These are phyloP conservation scores for Lethrus apterus DNA, from an alignment of 1,140 invertebrate genomes.

Conservation along the genomic window DNA sequence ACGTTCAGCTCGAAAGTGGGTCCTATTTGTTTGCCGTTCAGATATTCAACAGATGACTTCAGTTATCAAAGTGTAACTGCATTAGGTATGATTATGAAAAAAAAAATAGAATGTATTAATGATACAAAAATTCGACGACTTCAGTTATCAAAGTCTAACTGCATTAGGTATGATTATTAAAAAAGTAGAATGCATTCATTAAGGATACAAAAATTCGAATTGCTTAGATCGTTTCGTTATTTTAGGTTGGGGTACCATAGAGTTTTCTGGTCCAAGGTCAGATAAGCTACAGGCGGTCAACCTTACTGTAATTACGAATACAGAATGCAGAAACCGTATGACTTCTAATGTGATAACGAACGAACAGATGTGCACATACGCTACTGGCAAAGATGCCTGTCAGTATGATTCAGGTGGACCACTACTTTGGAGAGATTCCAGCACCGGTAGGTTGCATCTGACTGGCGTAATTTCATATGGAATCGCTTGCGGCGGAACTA, in stretches of 20 bases:
- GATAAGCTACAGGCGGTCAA: constrained; percentile 50
- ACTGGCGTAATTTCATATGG: constrained; percentile 53
- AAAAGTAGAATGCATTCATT: background rate
- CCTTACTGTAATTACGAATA: constrained; percentile 50
- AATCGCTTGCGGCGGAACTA: constrained; percentile 41
- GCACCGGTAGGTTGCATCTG: constrained; percentile 39
- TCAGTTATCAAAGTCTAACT: constrained; percentile 44
- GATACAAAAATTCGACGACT: constrained; percentile 31
- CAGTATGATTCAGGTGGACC: constrained; percentile 66
- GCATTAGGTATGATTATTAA: constrained; percentile 44
- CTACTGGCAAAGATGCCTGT: constrained; percentile 55
- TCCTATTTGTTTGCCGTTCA: constrained; percentile 60
- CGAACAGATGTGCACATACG: constrained; percentile 61
- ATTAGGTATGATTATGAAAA: constrained; percentile 42
- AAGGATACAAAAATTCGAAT: constrained; percentile 7
- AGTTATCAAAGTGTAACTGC: constrained; percentile 43
- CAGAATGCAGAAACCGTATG: constrained; percentile 40
- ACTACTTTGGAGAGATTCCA: constrained; percentile 48
- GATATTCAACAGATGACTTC: constrained; percentile 43
- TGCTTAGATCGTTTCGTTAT: constrained; percentile 12
- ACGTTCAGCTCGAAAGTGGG: constrained; percentile 48
- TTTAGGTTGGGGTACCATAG: constrained; percentile 58
- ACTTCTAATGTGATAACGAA: constrained; percentile 37
- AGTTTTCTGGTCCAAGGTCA: constrained; percentile 48
- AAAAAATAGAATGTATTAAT: background rate